These are phyloP conservation scores for Chrysodeixis includens DNA, from an alignment of 2,888 invertebrate species.

Conservation along the genomic window DNA sequence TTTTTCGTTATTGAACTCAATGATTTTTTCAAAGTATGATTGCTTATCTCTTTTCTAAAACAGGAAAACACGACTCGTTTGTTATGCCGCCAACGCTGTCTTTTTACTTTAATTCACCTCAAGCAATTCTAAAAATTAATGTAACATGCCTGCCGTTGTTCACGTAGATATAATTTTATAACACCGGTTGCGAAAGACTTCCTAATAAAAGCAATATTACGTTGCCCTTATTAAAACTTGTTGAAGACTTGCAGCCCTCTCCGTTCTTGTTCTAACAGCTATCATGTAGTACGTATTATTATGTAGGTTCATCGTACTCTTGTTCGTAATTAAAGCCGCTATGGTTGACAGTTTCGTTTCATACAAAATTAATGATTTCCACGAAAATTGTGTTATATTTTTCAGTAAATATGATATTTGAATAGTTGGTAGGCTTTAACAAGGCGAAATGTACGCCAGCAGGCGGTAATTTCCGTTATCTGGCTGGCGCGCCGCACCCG, in stretches of 20 bases:
- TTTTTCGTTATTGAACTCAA: not conserved
- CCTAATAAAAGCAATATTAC: slow-evolving; percentile 60
- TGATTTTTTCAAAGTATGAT: not conserved
- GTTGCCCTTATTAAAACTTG: slow-evolving; percentile 58
- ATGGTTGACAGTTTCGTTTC: slow-evolving; percentile 18
- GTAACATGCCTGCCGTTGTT: slow-evolving; percentile 13
- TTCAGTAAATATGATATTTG: slow-evolving; percentile 69
- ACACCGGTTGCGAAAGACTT: slow-evolving; percentile 27
- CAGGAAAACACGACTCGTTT: slow-evolving; percentile 3
- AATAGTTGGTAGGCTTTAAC: slow-evolving; percentile 64
- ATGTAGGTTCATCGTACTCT: slow-evolving; percentile 1
- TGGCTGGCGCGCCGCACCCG: slow-evolving; percentile 63
- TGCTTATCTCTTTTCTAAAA: not conserved
- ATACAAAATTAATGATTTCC: slow-evolving; percentile 46
- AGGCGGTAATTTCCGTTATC: slow-evolving; percentile 82
- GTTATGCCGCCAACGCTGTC: slow-evolving; percentile 2
- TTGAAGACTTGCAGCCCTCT: slow-evolving; percentile 34
- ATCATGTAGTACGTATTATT: not conserved
- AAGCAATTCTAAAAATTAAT: not conserved
- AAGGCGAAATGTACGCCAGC: slow-evolving; percentile 62
- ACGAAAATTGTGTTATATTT: slow-evolving; percentile 49
- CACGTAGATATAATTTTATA: slow-evolving; percentile 31
- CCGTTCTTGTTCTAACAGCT: slow-evolving; percentile 14
- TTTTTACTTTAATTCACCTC: slow-evolving; percentile 5
- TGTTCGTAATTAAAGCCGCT: slow-evolving; percentile 16